Conservation (phyloP, 2,888 invertebrate species). For the Calliopum simillimum region DNA sequence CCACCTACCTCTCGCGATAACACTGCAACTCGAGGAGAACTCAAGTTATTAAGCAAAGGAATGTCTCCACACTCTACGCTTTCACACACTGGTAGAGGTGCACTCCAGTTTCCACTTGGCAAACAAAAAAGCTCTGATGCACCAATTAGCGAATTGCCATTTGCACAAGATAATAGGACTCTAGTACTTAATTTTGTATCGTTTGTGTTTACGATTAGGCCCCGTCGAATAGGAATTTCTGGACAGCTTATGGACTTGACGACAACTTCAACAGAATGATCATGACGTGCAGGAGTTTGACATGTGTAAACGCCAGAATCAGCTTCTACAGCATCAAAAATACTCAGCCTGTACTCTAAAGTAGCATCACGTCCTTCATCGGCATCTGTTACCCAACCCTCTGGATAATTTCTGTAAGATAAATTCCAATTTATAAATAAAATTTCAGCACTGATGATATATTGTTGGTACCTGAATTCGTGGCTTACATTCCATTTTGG, state of each 20-base stretch:
- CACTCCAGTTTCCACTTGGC: slow-evolving; percentile 90
- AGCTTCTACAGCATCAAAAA: slow-evolving; percentile 82
- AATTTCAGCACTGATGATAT: not conserved
- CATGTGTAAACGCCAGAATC: slow-evolving; percentile 89
- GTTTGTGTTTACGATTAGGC: slow-evolving; percentile 77
- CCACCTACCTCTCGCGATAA: slow-evolving; percentile 85
- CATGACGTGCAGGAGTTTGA: slow-evolving; percentile 85
- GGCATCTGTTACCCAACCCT: slow-evolving; percentile 83
- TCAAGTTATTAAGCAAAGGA: slow-evolving; percentile 70
- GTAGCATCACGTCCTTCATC: slow-evolving; percentile 81
- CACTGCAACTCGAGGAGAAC: slow-evolving; percentile 78
- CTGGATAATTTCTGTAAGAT: slow-evolving; percentile 73
- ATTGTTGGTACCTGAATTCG: slow-evolving; percentile 14
- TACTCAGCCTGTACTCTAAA: slow-evolving; percentile 83
- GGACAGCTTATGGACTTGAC: slow-evolving; percentile 87
- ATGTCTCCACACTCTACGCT: slow-evolving; percentile 89
- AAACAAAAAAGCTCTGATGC: slow-evolving; percentile 79
- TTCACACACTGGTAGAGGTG: slow-evolving; percentile 84
- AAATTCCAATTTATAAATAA: not conserved
- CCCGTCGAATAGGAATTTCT: slow-evolving; percentile 78
- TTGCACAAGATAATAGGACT: slow-evolving; percentile 80
- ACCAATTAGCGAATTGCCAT: slow-evolving; percentile 85
- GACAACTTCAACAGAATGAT: slow-evolving; percentile 82
- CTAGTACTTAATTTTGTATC: slow-evolving; percentile 81
- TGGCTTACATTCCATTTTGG: slow-evolving; percentile 77